These are phyloP conservation scores for Drosophila tropicalis DNA, from an alignment of 1,140 invertebrate species.

Conservation along the genomic window DNA sequence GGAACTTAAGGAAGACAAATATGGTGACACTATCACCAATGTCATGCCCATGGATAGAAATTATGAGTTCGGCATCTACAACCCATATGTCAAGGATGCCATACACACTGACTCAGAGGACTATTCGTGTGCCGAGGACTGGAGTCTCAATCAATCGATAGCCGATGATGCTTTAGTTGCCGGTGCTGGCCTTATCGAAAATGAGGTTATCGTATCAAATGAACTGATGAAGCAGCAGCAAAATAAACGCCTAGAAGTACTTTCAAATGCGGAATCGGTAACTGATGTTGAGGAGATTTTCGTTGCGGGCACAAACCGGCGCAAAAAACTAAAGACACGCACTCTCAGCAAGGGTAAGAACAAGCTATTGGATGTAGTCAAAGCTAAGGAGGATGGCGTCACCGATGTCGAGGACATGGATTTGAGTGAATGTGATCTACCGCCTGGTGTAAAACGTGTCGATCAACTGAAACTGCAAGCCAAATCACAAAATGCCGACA, in stretches of 20 bases:
- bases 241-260: slow-evolving; percentile 68
- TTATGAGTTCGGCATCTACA: slow-evolving; percentile 75
- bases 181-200: slow-evolving; percentile 54
- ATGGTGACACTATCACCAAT: slow-evolving; percentile 82
- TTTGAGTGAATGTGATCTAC: slow-evolving; percentile 83
- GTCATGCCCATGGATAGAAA: slow-evolving; percentile 83
- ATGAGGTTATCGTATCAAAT: slow-evolving; percentile 73
- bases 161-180: slow-evolving; percentile 47
- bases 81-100: slow-evolving; percentile 66
- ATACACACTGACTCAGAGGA: slow-evolving; percentile 84
- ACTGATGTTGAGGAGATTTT: slow-evolving; percentile 85
- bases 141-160: slow-evolving; percentile 52
- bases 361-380: slow-evolving; percentile 60
- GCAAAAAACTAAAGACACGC: slow-evolving; percentile 77
- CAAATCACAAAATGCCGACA: slow-evolving; percentile 33
- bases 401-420: slow-evolving; percentile 85
- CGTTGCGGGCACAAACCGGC: slow-evolving; percentile 73
- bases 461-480: slow-evolving; percentile 61
- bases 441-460: slow-evolving; percentile 58
- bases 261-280: slow-evolving; percentile 72
- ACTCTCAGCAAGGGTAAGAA: slow-evolving; percentile 69
- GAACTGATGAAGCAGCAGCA: slow-evolving; percentile 69
- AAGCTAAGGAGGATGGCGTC: slow-evolving; percentile 55
- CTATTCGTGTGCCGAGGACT: slow-evolving; percentile 82
- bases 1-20: slow-evolving; percentile 83